Conservation (phyloP, 2,113 vertebrate species). For the Sialia sialis region DNA sequence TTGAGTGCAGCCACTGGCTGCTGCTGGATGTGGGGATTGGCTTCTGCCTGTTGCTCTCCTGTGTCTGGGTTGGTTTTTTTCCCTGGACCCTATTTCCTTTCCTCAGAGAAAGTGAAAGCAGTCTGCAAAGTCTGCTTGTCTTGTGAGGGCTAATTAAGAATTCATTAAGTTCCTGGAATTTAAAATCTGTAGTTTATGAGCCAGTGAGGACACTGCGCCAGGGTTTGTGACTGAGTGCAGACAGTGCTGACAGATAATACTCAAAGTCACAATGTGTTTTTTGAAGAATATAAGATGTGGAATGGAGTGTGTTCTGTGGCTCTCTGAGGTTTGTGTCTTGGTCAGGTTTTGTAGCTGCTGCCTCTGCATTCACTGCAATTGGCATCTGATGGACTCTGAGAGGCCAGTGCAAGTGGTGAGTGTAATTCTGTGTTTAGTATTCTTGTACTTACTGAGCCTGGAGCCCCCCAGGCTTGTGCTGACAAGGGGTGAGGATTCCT, state of each 20-base stretch:
- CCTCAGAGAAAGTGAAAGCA: not conserved
- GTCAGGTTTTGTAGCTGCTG: not conserved
- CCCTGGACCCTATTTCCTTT: not conserved
- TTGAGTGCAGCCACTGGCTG: not conserved
- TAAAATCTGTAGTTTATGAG: not conserved
- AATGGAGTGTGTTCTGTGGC: not conserved
- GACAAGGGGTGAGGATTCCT: not conserved
- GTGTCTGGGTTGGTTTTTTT: not conserved
- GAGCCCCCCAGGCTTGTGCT: not conserved
- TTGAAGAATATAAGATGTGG: not conserved
- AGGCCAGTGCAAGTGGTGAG: not conserved
- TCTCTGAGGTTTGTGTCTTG: not conserved
- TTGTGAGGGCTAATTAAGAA: not conserved
- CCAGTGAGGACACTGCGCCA: not conserved
- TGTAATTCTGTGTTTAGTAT: not conserved
- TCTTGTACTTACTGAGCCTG: not conserved
- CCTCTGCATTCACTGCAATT: not conserved
- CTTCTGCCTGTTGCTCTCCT: not conserved
- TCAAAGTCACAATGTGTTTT: not conserved
- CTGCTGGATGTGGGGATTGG: not conserved
- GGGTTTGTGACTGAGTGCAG: not conserved
- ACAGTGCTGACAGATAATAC: not conserved
- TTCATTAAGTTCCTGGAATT: not conserved
- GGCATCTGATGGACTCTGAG: not conserved
- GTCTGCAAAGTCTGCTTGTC: not conserved